A percentile compares a stretch with the other conserved stretches of the same genome.
These are phyloP conservation scores for Semnornis frantzii DNA, from an alignment of 2,113 vertebrate species.

Conservation along the genomic window DNA sequence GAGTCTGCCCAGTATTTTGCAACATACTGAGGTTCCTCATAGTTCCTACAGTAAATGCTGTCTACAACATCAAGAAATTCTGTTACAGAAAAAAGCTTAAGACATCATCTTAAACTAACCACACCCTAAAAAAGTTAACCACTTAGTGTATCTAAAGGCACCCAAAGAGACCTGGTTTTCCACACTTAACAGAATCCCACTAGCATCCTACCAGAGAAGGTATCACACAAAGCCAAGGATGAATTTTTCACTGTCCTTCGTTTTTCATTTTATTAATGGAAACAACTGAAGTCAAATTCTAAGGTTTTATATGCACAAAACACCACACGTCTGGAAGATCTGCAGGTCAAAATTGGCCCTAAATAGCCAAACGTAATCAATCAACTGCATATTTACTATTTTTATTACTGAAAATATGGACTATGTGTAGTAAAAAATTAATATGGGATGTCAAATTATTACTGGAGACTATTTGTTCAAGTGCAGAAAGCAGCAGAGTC, in stretches of 20 bases:
- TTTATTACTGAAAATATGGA: neutral
- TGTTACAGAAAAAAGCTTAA: neutral
- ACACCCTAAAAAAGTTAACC: neutral
- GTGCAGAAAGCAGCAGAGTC: neutral
- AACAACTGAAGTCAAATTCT: neutral
- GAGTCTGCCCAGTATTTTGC: neutral
- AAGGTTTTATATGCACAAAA: neutral
- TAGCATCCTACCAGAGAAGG: neutral
- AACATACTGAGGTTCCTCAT: conserved; percentile 9
- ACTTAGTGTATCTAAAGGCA: neutral
- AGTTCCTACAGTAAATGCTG: neutral
- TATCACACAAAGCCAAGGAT: neutral
- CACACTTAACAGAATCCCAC: neutral
- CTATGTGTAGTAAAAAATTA: neutral
- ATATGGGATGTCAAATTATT: neutral
- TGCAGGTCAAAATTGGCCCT: neutral
- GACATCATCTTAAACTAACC: neutral
- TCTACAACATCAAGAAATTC: neutral
- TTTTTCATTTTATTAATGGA: neutral
- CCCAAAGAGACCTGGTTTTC: neutral
- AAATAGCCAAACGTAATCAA: neutral
- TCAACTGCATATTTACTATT: neutral
- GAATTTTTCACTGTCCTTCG: neutral
- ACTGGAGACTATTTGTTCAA: neutral
- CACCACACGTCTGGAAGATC: neutral